These are phyloP conservation scores for Apistogramma diplotaenia DNA, from an alignment of 2,113 vertebrate species.

Conservation along the genomic window DNA sequence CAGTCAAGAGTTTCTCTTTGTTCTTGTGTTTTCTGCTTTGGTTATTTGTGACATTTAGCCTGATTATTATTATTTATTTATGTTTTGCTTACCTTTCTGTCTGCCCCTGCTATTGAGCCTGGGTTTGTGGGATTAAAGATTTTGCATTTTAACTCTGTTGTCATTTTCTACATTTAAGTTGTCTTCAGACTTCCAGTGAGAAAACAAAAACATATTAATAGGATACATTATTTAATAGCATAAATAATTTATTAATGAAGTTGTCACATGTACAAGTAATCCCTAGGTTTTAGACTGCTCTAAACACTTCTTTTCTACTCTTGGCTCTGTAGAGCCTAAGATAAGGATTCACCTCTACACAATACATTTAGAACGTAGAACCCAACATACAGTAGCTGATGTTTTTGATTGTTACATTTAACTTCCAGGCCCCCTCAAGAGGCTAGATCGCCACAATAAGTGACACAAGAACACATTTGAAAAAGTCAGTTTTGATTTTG, in stretches of 20 bases:
- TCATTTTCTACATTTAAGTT: not conserved
- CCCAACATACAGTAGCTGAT: not conserved
- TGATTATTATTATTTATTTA: not conserved
- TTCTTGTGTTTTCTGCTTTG: not conserved
- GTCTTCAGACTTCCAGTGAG: not conserved
- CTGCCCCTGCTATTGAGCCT: no score
- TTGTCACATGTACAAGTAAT: not conserved
- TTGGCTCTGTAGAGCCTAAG: not conserved
- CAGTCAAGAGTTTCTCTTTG: not conserved
- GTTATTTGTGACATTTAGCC: not conserved
- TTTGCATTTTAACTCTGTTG: not conserved
- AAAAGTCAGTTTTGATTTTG: not conserved
- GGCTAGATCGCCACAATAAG: not conserved
- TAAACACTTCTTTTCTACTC: not conserved
- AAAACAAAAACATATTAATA: not conserved
- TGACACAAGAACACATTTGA: not conserved
- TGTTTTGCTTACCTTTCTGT: not conserved
- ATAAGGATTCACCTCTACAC: not conserved
- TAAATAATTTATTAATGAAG: not conserved
- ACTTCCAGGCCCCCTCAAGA: not conserved
- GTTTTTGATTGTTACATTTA: not conserved
- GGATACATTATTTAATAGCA: not conserved
- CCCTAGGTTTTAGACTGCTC: not conserved
- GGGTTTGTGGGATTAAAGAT: not conserved
- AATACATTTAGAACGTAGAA: not conserved